Percentiles rank a stretch among this genome's conserved stretches.
These are phyloP conservation scores for Drosophila niveifrons DNA, from an alignment of 2,888 invertebrate species.

Conservation along the genomic window DNA sequence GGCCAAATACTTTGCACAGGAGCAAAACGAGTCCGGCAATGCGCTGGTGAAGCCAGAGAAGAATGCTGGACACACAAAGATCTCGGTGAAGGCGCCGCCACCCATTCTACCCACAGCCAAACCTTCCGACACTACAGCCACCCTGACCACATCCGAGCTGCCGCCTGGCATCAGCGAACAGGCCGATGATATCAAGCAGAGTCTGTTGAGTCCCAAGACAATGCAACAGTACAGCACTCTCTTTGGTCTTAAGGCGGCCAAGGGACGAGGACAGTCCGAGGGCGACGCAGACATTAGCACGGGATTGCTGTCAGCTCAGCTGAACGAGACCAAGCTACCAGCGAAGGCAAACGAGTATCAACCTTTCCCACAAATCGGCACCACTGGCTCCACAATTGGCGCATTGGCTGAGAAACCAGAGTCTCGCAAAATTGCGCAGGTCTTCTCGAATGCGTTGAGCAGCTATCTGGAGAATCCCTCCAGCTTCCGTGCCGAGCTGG, in stretches of 20 bases:
- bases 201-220: constrained; percentile 87
- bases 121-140: constrained; percentile 73
- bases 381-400: constrained; percentile 88
- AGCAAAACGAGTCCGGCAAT: constrained; percentile 82
- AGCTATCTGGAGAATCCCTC: constrained; percentile 93
- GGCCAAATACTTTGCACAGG: constrained; percentile 91
- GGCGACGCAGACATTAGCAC: constrained; percentile 86
- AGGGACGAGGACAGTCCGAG: constrained; percentile 44
- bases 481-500: constrained; percentile 91
- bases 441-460: constrained; percentile 93
- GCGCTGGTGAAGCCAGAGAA: constrained; percentile 67
- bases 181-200: constrained; percentile 87
- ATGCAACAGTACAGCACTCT: constrained; percentile 81
- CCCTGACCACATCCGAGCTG: constrained; percentile 71
- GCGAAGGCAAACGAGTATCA: constrained; percentile 42
- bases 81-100: constrained; percentile 45
- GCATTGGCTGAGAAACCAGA: constrained; percentile 87
- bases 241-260: constrained; percentile 77
- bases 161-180: constrained; percentile 80
- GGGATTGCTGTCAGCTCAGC: constrained; percentile 48
- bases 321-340: constrained; percentile 49
- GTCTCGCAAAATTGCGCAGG: constrained; percentile 92
- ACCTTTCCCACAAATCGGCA: constrained; percentile 85
- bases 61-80: constrained; percentile 50
- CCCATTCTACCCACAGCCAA: constrained; percentile 59